Percentiles rank a stretch among this genome's conserved stretches.
Evolutionary conservation across 1,140 invertebrate species (phyloP).

Genomic region (Drosophila virilis): DNA sequence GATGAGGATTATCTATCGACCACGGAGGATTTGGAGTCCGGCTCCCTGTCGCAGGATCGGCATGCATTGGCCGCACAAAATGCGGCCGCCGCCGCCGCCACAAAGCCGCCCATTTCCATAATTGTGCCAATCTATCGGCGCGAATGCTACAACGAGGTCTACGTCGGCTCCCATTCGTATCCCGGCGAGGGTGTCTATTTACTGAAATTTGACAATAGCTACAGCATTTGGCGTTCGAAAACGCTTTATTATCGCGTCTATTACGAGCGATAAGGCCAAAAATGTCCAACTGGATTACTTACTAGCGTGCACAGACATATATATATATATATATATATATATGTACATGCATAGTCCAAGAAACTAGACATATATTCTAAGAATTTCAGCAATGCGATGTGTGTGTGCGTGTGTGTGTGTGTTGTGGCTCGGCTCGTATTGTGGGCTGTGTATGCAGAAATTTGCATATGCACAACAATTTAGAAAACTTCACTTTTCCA

Average conservation of each 20-base stretch:
- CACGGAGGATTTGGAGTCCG: constrained; percentile 84
- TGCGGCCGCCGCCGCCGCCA: constrained; percentile 20
- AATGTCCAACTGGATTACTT: constrained; percentile 12
- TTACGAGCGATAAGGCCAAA: constrained; percentile 90
- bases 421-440: constrained; percentile 2
- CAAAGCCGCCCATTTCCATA: constrained; percentile 88
- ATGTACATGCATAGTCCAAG: constrained; percentile 11
- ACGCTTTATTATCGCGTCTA: constrained; percentile 99
- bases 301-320: constrained; percentile 10
- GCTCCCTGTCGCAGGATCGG: constrained; percentile 74
- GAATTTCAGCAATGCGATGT: not conserved
- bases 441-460: not conserved
- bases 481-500: constrained; percentile 35
- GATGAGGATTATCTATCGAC: constrained; percentile 86
- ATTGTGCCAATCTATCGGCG: constrained; percentile 97
- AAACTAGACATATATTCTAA: constrained; percentile 2
- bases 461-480: constrained; percentile 21
- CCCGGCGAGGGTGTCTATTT: constrained; percentile 98
- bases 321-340: not conserved
- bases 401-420: constrained; percentile 22
- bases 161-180: constrained; percentile 98
- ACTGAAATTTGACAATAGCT: constrained; percentile 99
- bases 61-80: constrained; percentile 43
- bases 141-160: constrained; percentile 98
- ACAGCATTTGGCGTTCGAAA: constrained; percentile 99